phyloP scores from a whole-genome alignment of 1,140 invertebrate species.

The Musca domestica region DNA sequence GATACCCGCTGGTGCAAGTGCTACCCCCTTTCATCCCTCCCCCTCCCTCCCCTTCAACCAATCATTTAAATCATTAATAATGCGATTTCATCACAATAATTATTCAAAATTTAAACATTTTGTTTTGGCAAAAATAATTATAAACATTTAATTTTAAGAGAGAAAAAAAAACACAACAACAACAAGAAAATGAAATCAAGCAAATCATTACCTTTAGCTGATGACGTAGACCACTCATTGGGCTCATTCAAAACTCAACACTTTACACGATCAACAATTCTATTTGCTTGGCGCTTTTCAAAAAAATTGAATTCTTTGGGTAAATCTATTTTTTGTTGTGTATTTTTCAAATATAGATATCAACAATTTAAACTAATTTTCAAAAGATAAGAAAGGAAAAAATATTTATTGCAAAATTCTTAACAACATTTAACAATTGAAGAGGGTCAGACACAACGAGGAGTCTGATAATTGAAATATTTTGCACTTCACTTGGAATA shows the following conservation, averaged over 20 bases:
- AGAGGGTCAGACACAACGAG: no score
- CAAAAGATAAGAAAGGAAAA: background rate
- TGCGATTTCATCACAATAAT: background rate
- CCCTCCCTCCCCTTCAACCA: no score
- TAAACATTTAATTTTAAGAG: background rate
- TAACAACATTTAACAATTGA: no score
- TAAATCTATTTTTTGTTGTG: background rate
- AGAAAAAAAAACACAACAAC: background rate
- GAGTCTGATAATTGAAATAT: no score
- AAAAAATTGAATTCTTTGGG: no score
- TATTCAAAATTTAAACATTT: background rate
- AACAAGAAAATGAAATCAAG: background rate
- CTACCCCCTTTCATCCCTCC: no score
- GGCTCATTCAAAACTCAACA: constrained; percentile 45
- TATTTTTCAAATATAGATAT: background rate
- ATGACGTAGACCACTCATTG: constrained; percentile 51
- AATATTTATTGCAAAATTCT: no score
- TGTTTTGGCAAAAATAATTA: background rate
- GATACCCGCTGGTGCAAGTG: no score
- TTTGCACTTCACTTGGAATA: no score
- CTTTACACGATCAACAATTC: background rate
- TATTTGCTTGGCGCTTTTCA: no score
- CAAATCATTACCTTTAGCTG: constrained; percentile 45
- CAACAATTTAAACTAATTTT: background rate
- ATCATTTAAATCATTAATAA: constrained; percentile 6